Conservation (phyloP, 2,888 invertebrate species). For the Stenchaetothrips biformis region DNA sequence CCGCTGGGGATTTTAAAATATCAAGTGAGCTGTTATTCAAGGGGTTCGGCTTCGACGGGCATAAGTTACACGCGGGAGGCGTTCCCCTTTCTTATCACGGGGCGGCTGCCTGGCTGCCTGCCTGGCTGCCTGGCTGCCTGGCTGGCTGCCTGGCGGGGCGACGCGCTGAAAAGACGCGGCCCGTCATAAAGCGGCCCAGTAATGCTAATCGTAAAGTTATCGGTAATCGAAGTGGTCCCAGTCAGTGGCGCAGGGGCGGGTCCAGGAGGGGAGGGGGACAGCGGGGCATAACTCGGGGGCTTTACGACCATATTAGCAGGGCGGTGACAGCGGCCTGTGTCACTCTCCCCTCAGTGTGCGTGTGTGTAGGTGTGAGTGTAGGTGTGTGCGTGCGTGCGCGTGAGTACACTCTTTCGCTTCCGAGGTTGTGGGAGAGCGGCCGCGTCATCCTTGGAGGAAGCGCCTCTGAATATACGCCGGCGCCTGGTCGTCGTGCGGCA, state of each 20-base stretch:
- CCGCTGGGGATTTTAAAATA: no score
- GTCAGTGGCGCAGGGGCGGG: neutral
- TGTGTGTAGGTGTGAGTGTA: neutral
- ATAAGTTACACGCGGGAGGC: no score
- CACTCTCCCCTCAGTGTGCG: neutral
- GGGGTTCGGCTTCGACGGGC: no score
- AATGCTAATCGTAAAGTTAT: conserved; percentile 19
- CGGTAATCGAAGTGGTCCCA: neutral
- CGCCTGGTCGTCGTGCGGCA: neutral
- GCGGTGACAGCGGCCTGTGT: neutral
- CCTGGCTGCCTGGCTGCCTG: no score
- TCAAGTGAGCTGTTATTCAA: no score
- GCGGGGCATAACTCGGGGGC: conserved; percentile 1
- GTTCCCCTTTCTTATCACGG: no score
- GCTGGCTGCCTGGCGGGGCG: no score
- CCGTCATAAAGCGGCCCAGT: neutral
- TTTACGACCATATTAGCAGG: conserved; percentile 12
- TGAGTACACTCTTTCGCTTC: neutral
- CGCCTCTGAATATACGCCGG: no score
- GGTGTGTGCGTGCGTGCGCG: neutral
- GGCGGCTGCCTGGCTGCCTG: no score
- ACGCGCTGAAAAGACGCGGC: neutral
- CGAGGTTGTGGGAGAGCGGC: neutral
- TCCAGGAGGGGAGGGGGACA: neutral
- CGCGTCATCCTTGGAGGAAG: neutral